Percentiles rank a stretch among this genome's conserved stretches.
Evolutionary conservation across 2,113 vertebrate species (phyloP).

Genomic region (Hylia prasina): DNA sequence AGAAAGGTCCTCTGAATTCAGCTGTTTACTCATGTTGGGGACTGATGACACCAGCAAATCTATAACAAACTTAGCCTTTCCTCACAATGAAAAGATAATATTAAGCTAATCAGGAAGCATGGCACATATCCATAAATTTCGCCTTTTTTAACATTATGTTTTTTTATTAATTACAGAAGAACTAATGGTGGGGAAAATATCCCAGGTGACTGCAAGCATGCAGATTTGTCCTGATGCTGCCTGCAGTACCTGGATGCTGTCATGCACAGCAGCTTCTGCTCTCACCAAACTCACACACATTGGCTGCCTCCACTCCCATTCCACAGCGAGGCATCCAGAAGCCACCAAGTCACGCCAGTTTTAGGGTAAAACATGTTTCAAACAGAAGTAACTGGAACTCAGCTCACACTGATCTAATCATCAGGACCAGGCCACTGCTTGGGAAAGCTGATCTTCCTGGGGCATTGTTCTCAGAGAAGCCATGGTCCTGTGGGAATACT

Average conservation of each 20-base stretch:
- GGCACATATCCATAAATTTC: background rate
- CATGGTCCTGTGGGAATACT: background rate
- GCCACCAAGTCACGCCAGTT: background rate
- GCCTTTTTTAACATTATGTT: background rate
- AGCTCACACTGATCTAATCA: fast-evolving
- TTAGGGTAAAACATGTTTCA: background rate
- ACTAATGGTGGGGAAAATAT: background rate
- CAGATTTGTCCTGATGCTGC: background rate
- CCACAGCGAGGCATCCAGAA: background rate
- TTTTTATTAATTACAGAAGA: background rate
- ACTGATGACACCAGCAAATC: conserved; percentile 6
- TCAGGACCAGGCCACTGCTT: fast-evolving
- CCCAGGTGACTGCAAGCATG: background rate
- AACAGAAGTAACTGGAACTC: background rate
- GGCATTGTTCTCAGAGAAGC: background rate
- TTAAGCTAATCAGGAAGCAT: background rate
- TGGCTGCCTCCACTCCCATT: background rate
- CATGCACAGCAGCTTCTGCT: background rate
- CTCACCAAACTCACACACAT: background rate
- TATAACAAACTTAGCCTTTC: conserved; percentile 10
- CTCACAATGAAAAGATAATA: background rate
- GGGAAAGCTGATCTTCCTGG: background rate
- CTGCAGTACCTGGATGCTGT: background rate
- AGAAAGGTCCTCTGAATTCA: background rate
- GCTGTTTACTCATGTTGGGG: background rate